Conservation (phyloP, 2,113 vertebrate genomes). For the Mesembrinibis cayennensis region DNA sequence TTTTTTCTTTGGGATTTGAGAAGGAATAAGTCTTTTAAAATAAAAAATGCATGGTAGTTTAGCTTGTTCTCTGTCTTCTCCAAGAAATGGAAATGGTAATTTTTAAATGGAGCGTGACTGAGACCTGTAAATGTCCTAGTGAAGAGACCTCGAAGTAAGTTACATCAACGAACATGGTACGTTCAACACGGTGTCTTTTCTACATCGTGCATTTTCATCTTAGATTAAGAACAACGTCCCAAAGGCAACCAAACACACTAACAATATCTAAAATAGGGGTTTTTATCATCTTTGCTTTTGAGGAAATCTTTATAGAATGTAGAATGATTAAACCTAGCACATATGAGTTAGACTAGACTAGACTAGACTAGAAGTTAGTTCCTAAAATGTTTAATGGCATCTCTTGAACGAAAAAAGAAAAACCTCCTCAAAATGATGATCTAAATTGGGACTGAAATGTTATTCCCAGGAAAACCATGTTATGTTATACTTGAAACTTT, state of each 20-base stretch:
- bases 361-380: neutral
- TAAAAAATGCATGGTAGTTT: neutral
- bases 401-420: neutral
- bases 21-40: neutral
- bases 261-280: neutral
- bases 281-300: too few relatives aligned
- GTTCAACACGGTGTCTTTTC: neutral
- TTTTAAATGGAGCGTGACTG: neutral
- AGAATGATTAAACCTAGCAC: neutral
- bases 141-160: neutral
- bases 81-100: neutral
- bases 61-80: neutral
- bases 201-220: rapidly evolving
- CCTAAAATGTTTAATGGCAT: neutral
- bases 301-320: neutral
- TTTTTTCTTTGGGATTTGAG: neutral
- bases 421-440: neutral
- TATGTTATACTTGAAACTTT: neutral
- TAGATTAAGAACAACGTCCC: neutral
- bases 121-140: neutral
- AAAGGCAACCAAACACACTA: neutral
- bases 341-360: neutral
- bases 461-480: neutral
- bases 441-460: neutral
- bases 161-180: rapidly evolving